Evolutionary conservation across 2,888 invertebrate genomes (phyloP), one percentile per base, ranked within the genome.

Genomic region (Hemithea aestivaria): DNA sequence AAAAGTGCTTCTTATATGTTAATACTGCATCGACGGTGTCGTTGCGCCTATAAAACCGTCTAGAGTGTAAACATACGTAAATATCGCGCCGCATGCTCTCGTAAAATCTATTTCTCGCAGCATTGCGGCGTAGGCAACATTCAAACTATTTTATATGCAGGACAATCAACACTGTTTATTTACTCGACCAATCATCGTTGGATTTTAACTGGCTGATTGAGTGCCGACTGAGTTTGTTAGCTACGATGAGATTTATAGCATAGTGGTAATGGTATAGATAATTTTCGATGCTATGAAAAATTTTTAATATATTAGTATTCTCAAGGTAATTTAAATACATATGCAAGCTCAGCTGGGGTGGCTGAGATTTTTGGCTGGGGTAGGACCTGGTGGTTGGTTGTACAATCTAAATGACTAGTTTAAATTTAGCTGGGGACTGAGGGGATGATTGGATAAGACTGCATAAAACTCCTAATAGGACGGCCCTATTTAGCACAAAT

Each of bases 11-110:
- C 71, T 66, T 70, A 66, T 67, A 65, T 61, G 69, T 70, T 73
- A 70, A 72, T 78, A 76, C 60, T 53, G 60, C 41, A 62, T 54
- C 58, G 71, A 62, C 68, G 80, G 80, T 84, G 85, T 84, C 84
- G 80, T 84, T 85, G 85, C 51, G 81, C 85, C 83, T 82, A 85
- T 85, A 84, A 85, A 83, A 76, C 76, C 72, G 76, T 73, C 78
- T 66, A 63, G 71, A 83, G 77, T 79, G 78, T 85, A 85, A 85
- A 84, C 84, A 84, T 62, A 75, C 78, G 84, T 82, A 80, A 84
- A 84, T 81, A 83, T 78, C 77, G 73, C 73, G 67, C 71, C 77
- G 67, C 78, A 77, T 70, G 73, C 78, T 72, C 76, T 82, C 85
- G 80, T 85, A 79, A 85, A 85, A 83, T 84, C 83, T 84, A 85